Evolutionary conservation across 2,888 invertebrate species (phyloP), one percentile per base, ranked within the genome.

Genomic region (Pollenia amentaria): DNA sequence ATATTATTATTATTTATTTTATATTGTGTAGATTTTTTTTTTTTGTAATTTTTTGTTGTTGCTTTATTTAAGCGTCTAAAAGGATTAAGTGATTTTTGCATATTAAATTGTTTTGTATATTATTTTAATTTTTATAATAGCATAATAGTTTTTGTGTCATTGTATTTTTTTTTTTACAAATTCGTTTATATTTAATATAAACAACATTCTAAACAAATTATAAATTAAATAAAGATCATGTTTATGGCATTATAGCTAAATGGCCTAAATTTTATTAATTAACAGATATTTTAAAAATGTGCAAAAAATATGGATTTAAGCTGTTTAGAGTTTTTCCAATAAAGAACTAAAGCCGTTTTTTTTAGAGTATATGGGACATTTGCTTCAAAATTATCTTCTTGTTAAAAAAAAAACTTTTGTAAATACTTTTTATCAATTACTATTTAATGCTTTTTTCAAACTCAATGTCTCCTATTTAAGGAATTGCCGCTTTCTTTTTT

Each of bases 1-100:
- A 44, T 75, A 16, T 70, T 18, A 29, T 40, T 48, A 55, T 64
- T 64, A 12, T 44, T 65, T 65, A 29, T 78, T 51, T 51, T 44
- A 16, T 38, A 48, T 67, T 62, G 12, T n/a, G 11, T 73, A 2
- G 46, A 60, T 12, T 77, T 21, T 51, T 8, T 14, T 69, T 48
- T 9, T 21, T n/a, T n/a, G n/a, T n/a, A n/a, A n/a, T n/a, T n/a
- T 8, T 57, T 77, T 14, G 10, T 55, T 53, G 29, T 64, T 38
- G 42, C 21, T 67, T 48, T 60, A 21, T 51, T 60, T 60, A 78
- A 70, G 44, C 44, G 14, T 48, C 38, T 60, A 77, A 80, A 72
- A 77, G 77, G 81, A 81, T 85, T 81, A 81, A 81, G 46, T 77
- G 65, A 81, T 80, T 81, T 80, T 77, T 77, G 67, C 81, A 81